These are phyloP conservation scores for Catostomus latipinnis DNA, from an alignment of 2,797 vertebrate genomes.

Conservation along the genomic window DNA sequence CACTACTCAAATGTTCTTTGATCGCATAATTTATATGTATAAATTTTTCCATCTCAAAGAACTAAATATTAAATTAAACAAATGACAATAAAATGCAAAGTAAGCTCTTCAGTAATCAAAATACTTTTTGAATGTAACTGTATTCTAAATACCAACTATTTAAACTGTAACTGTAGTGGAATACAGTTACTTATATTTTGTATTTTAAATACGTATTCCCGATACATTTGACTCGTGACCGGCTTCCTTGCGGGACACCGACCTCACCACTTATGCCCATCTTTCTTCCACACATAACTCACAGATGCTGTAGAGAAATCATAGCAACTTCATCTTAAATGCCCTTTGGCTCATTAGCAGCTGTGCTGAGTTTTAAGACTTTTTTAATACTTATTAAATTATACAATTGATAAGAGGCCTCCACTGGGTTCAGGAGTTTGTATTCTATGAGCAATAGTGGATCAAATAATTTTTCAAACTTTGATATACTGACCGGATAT, in stretches of 20 bases:
- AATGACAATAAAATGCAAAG: no score
- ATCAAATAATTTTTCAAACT: background rate
- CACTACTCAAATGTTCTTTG: no score
- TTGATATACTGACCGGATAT: constrained; percentile 8
- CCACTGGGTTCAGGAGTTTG: background rate
- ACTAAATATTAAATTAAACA: no score
- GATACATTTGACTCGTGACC: constrained; percentile 9
- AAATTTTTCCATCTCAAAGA: no score
- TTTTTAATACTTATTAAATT: background rate
- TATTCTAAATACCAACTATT: no score
- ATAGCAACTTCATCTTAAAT: constrained; percentile 1
- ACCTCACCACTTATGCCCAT: constrained; percentile 33
- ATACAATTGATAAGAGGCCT: background rate
- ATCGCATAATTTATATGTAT: no score
- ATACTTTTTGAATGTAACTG: no score
- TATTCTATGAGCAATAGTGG: background rate
- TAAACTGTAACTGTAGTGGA: no score
- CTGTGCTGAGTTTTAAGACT: background rate
- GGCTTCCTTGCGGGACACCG: constrained; percentile 16
- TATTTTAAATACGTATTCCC: no score
- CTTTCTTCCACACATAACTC: constrained; percentile 22
- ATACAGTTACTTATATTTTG: no score
- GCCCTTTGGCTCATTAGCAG: background rate
- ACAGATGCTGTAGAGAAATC: constrained; percentile 2
- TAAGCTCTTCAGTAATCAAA: no score